These are phyloP conservation scores for Sylvicapra grimmia DNA, from an alignment of 2,113 vertebrate species.

Conservation along the genomic window DNA sequence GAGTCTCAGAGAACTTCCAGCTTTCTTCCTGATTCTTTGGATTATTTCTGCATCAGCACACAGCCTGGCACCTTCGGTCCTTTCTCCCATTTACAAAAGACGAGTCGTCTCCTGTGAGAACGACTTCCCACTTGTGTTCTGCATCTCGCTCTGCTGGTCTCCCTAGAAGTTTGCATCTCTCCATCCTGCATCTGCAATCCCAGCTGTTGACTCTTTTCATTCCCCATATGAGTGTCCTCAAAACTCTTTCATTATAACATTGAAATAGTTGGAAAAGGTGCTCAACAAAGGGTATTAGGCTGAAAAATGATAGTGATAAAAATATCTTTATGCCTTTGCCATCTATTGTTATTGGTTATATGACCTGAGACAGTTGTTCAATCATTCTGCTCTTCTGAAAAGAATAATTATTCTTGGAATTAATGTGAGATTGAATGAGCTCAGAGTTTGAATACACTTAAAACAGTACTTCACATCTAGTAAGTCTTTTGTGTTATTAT, in stretches of 20 bases:
- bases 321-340: neutral
- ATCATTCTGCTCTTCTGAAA: neutral
- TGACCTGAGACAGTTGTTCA: neutral
- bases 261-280: too few relatives aligned
- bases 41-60: fast-evolving
- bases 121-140: fast-evolving
- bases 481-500: neutral
- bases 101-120: neutral
- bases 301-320: neutral
- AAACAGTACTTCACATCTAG: neutral
- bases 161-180: too few relatives aligned
- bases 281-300: neutral
- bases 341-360: neutral
- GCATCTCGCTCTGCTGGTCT: neutral
- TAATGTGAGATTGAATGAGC: neutral
- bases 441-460: neutral
- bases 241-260: neutral
- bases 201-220: neutral
- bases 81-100: neutral
- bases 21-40: neutral
- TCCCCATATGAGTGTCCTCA: neutral
- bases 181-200: too few relatives aligned
- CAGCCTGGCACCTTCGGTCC: fast-evolving
- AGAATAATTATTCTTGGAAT: neutral
- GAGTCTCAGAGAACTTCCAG: neutral